Evolutionary conservation across 2,113 vertebrate species (phyloP).

Genomic region (Columba janthina): DNA sequence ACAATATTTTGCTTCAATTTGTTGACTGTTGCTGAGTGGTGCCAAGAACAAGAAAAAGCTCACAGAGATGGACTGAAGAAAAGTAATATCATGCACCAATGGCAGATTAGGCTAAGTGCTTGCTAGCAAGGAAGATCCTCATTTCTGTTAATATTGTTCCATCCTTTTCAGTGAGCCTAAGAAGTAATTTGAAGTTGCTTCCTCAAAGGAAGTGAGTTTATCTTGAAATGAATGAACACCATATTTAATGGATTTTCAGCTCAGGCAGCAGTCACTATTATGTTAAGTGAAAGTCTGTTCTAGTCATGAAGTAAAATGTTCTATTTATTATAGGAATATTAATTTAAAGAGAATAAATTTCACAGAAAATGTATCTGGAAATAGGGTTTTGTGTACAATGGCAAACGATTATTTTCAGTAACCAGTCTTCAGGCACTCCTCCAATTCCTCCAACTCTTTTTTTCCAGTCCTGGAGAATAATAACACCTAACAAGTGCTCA

Average conservation of each 20-base stretch:
- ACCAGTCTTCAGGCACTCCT: neutral
- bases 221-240: neutral
- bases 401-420: neutral
- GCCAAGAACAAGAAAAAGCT: neutral
- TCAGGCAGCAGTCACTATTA: neutral
- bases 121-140: neutral
- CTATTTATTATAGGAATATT: neutral
- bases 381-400: neutral
- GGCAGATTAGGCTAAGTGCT: fast-evolving
- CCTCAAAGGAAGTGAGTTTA: neutral
- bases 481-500: neutral
- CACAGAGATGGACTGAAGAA: neutral
- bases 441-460: neutral
- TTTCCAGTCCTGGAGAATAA: neutral
- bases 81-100: neutral
- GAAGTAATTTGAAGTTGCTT: neutral
- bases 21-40: neutral
- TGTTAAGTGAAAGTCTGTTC: neutral
- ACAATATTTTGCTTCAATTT: neutral
- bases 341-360: neutral
- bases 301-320: neutral
- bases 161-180: neutral
- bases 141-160: neutral
- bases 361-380: neutral
- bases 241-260: neutral